Evolutionary conservation across 2,797 vertebrate species (phyloP).

Genomic region (Danionella dracula): DNA sequence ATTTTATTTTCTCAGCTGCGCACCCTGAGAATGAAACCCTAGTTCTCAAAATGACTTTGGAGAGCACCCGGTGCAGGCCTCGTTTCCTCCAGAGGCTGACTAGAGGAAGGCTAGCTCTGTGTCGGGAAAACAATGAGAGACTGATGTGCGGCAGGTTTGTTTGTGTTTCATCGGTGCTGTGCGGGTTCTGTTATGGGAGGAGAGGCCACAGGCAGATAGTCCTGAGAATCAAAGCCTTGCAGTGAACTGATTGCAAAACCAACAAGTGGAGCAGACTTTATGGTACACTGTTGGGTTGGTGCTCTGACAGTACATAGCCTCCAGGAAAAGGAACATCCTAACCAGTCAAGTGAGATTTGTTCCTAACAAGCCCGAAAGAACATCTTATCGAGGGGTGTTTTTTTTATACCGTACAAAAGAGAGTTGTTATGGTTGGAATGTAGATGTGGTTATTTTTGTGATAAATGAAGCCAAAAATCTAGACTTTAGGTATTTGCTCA

Average conservation of each 20-base stretch:
- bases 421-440: neutral
- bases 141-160: constrained; percentile 24
- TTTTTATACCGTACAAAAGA: neutral
- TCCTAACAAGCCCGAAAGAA: neutral
- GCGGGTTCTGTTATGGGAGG: constrained; percentile 6
- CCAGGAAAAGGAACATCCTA: neutral
- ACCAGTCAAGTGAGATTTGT: neutral
- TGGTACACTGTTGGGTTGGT: neutral
- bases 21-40: constrained; percentile 37
- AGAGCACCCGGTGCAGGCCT: constrained; percentile 43
- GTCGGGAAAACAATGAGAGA: constrained; percentile 16
- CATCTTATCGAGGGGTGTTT: neutral
- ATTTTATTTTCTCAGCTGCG: constrained; percentile 72
- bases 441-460: no score
- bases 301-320: neutral
- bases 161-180: constrained; percentile 15
- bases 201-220: neutral
- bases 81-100: constrained; percentile 40
- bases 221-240: constrained; percentile 1
- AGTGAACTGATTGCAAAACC: neutral
- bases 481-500: no score
- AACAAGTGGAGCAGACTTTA: neutral
- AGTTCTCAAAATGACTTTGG: constrained; percentile 52
- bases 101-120: constrained; percentile 34
- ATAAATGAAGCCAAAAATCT: no score